These are phyloP conservation scores for Hyles lineata DNA, from an alignment of 2,888 invertebrate genomes.

Conservation along the genomic window DNA sequence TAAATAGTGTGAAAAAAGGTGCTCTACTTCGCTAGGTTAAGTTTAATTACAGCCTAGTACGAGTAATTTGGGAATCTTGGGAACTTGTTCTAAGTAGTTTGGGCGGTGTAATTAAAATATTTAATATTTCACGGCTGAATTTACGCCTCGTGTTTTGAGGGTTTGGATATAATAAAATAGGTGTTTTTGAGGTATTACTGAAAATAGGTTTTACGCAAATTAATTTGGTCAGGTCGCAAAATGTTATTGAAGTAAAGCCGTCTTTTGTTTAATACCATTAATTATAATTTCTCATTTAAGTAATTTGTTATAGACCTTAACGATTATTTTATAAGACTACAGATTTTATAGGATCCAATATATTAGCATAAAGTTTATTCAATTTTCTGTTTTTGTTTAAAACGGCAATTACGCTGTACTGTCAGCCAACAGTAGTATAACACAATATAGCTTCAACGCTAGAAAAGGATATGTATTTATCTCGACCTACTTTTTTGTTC, in stretches of 20 bases:
- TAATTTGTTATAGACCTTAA: background rate
- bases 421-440: too few species aligned
- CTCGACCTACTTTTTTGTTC: too few species aligned
- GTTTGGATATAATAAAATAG: background rate
- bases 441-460: too few species aligned
- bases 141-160: conserved; percentile 11
- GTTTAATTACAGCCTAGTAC: conserved; percentile 17
- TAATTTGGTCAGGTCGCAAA: background rate
- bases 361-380: background rate
- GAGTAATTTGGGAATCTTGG: conserved; percentile 21
- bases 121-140: conserved; percentile 21
- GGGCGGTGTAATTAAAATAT: conserved; percentile 25
- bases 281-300: background rate
- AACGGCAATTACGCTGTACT: too few species aligned
- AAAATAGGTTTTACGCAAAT: background rate
- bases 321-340: background rate
- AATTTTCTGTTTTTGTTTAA: background rate
- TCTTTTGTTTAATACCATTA: background rate
- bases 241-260: background rate
- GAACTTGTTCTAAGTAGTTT: conserved; percentile 21
- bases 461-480: too few species aligned
- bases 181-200: background rate
- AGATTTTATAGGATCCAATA: background rate
- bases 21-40: background rate
- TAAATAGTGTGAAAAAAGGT: conserved; percentile 1